Percentiles rank a stretch among this genome's conserved stretches.
Conservation (phyloP, 2,113 vertebrate species). For the Osmerus mordax region DNA sequence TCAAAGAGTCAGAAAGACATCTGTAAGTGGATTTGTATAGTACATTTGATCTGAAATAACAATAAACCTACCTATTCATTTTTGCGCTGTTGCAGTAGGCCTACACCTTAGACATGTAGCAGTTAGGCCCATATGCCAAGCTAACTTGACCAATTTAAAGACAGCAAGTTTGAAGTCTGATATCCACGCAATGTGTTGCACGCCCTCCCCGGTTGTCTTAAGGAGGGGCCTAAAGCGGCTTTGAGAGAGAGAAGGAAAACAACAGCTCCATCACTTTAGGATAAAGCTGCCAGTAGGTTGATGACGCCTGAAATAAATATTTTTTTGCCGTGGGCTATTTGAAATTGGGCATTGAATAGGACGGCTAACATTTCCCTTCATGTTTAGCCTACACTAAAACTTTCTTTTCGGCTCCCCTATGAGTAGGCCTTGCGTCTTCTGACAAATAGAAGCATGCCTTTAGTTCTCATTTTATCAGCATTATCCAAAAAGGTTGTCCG, state of each 20-base stretch:
- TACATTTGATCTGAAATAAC: no score
- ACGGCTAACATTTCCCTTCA: neutral
- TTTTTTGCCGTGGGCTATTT: neutral
- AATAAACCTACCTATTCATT: no score
- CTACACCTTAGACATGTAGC: no score
- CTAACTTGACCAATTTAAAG: no score
- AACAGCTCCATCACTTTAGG: conserved; percentile 16
- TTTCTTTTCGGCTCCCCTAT: neutral
- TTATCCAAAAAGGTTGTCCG: no score
- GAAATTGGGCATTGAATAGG: neutral
- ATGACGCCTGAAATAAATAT: conserved; percentile 6
- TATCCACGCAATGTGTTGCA: neutral
- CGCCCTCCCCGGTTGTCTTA: conserved; percentile 4
- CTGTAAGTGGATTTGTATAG: no score
- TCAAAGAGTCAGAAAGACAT: no score
- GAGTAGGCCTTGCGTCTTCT: no score
- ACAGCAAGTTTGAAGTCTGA: neutral
- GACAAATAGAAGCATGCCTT: no score
- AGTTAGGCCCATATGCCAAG: no score
- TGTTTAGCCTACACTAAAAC: neutral
- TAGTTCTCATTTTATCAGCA: no score
- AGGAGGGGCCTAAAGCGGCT: conserved; percentile 35
- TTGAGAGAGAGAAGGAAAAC: conserved; percentile 22
- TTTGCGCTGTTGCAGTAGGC: no score
- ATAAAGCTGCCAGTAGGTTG: conserved; percentile 16